phyloP scores from a whole-genome alignment of 2,888 invertebrate species.

The Physocephala rufipes region DNA sequence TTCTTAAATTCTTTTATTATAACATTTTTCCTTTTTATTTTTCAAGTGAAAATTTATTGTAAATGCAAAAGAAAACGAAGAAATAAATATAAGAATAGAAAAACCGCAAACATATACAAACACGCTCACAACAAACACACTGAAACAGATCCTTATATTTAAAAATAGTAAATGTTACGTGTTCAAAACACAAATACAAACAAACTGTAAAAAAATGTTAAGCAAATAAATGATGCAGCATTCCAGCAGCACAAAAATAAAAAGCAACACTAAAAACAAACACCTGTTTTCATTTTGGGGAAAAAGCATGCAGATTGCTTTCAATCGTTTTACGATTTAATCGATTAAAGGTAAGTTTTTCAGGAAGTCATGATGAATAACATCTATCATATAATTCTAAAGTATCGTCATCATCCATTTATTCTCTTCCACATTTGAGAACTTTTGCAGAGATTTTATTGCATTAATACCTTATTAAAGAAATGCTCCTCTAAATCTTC shows the following conservation, averaged over 20 bases:
- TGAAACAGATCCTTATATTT: constrained; percentile 22
- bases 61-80: constrained; percentile 17
- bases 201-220: constrained; percentile 29
- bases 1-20: too few species aligned
- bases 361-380: background rate
- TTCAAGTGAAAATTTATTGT: constrained; percentile 28
- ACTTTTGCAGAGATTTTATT: too few species aligned
- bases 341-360: too few species aligned
- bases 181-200: constrained; percentile 9
- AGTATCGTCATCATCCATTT: too few species aligned
- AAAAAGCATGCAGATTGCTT: background rate
- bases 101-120: constrained; percentile 38
- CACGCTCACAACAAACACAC: constrained; percentile 8
- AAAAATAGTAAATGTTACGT: constrained; percentile 21
- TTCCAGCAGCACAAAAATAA: constrained; percentile 45
- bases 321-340: background rate
- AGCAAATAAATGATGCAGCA: constrained; percentile 47
- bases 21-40: constrained; percentile 18
- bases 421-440: too few species aligned
- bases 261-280: constrained; percentile 25
- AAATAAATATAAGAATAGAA: constrained; percentile 37
- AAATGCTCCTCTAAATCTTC: too few species aligned
- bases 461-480: too few species aligned
- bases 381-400: too few species aligned
- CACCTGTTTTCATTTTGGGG: constrained; percentile 23